phyloP scores from a whole-genome alignment of 2,113 vertebrate genomes.

The Donacobius atricapilla region DNA sequence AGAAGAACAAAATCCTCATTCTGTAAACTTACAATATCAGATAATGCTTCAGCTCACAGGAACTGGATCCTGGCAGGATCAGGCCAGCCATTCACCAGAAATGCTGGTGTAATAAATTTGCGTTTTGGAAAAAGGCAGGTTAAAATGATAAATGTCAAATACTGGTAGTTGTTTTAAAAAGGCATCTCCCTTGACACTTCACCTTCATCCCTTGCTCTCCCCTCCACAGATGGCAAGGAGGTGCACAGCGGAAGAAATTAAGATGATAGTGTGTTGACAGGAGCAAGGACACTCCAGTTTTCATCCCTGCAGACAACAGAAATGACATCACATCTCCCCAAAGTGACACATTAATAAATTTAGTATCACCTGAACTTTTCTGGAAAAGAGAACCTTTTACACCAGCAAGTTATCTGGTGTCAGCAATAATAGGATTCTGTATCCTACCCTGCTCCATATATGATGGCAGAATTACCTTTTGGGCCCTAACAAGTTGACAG shows the following conservation, averaged over 20 bases:
- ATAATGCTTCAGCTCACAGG: neutral
- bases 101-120: neutral
- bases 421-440: slow-evolving; percentile 88
- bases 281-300: slow-evolving; percentile 81
- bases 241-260: slow-evolving; percentile 84
- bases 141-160: slow-evolving; percentile 82
- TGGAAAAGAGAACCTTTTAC: slow-evolving; percentile 83
- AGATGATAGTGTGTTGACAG: slow-evolving; percentile 89
- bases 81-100: neutral
- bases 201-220: slow-evolving; percentile 61
- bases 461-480: slow-evolving; percentile 84
- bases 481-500: slow-evolving; percentile 88
- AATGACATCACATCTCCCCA: slow-evolving; percentile 83
- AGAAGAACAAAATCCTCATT: neutral
- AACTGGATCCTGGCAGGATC: neutral
- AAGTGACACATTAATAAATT: slow-evolving; percentile 93
- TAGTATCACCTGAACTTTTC: slow-evolving; percentile 93
- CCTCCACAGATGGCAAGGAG: slow-evolving; percentile 79
- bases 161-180: slow-evolving; percentile 77
- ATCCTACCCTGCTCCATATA: slow-evolving; percentile 76
- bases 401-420: slow-evolving; percentile 79
- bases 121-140: slow-evolving; percentile 42
- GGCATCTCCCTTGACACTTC: slow-evolving; percentile 73
- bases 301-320: slow-evolving; percentile 83
- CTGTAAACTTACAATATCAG: neutral